These are phyloP conservation scores for Salvelinus sp. DNA, from an alignment of 2,113 vertebrate genomes.

Conservation along the genomic window DNA sequence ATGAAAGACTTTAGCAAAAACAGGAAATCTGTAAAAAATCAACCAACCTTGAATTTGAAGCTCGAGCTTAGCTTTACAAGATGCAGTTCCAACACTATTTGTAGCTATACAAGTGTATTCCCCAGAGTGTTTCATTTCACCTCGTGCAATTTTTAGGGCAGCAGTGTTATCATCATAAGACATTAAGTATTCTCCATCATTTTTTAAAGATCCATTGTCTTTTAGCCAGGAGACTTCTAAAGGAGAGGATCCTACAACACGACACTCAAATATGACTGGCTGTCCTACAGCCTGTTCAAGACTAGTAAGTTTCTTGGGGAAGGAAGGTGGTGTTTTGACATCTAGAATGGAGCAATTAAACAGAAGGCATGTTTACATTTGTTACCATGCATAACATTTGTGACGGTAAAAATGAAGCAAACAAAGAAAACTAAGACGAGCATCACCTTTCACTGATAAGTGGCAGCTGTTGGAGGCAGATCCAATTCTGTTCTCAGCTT, in stretches of 20 bases:
- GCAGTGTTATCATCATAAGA: conserved; percentile 83
- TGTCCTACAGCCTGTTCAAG: conserved; percentile 80
- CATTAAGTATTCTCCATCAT: conserved; percentile 76
- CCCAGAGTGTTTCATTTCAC: conserved; percentile 76
- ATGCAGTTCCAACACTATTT: conserved; percentile 78
- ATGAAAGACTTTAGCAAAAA: conserved; percentile 42
- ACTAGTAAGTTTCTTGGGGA: conserved; percentile 83
- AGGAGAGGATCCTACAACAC: conserved; percentile 84
- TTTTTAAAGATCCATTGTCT: conserved; percentile 77
- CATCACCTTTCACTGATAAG: conserved; percentile 78
- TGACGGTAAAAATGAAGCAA: background rate
- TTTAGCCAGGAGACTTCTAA: conserved; percentile 87
- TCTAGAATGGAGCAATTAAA: conserved; percentile 74
- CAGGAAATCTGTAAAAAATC: conserved; percentile 63
- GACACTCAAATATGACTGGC: conserved; percentile 83
- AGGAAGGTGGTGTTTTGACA: conserved; percentile 82
- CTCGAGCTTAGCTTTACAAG: conserved; percentile 31
- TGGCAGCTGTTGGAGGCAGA: conserved; percentile 76
- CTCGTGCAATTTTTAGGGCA: conserved; percentile 81
- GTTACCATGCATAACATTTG: background rate
- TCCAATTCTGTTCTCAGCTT: conserved; percentile 85
- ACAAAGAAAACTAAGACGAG: conserved; percentile 3
- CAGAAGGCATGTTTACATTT: conserved; percentile 14
- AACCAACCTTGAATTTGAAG: conserved; percentile 7
- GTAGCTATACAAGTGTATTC: conserved; percentile 81